Conservation (phyloP, 2,113 vertebrate species). For the Romanogobio albipinnatus region DNA sequence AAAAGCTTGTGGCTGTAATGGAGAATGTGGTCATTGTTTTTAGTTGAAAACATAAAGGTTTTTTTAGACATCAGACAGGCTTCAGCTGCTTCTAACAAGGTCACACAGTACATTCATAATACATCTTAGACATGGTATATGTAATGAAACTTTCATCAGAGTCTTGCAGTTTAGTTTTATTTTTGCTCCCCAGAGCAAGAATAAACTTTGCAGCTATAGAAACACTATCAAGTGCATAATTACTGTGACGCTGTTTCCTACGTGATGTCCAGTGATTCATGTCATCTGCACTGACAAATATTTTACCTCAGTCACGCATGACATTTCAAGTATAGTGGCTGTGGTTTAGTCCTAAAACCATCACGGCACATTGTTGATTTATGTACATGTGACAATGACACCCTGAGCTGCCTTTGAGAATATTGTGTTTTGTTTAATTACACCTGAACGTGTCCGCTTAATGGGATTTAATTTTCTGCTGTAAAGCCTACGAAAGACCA, state of each 20-base stretch:
- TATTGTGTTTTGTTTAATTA: constrained; percentile 54
- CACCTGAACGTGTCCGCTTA: constrained; percentile 31
- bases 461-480: constrained; percentile 53
- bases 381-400: constrained; percentile 26
- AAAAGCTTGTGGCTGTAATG: background rate
- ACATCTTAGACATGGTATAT: background rate
- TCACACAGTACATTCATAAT: background rate
- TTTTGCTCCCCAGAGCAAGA: background rate
- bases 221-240: constrained; percentile 1
- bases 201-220: background rate
- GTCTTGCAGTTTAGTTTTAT: background rate
- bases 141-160: background rate
- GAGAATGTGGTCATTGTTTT: background rate
- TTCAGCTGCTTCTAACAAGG: constrained; percentile 6
- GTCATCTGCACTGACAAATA: background rate
- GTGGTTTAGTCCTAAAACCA: background rate
- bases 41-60: background rate
- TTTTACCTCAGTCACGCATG: background rate
- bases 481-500: constrained; percentile 17
- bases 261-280: constrained; percentile 1
- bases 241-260: background rate
- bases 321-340: constrained; percentile 4
- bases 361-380: constrained; percentile 14
- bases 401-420: constrained; percentile 23
- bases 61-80: background rate